Percentiles rank a stretch among this genome's conserved stretches.
Evolutionary conservation across 2,797 vertebrate genomes (phyloP).

Genomic region (Arrhamphus sclerolepis): DNA sequence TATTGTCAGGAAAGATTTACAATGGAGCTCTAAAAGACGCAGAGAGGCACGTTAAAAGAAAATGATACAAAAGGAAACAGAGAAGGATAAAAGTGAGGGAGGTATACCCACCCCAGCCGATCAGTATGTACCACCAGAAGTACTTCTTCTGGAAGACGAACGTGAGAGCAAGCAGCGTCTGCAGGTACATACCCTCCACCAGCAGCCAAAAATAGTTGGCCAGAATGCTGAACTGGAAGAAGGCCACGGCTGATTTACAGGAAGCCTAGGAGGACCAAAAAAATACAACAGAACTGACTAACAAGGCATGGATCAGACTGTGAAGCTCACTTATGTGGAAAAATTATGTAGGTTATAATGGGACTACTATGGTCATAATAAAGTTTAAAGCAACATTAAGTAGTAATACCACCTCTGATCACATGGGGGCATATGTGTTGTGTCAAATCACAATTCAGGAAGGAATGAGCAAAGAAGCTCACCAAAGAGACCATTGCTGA

Average conservation of each 20-base stretch:
- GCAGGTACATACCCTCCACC: conserved; percentile 91
- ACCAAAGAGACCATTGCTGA: too few relatives aligned
- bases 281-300: background rate
- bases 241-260: conserved; percentile 85
- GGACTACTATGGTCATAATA: too few relatives aligned
- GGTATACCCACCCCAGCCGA: conserved; percentile 87
- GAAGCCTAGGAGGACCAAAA: conserved; percentile 64
- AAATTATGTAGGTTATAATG: too few relatives aligned
- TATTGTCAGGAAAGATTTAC: conserved; percentile 6
- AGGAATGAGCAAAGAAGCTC: too few relatives aligned
- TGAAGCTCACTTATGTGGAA: too few relatives aligned
- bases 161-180: conserved; percentile 87
- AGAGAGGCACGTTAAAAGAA: background rate
- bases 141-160: conserved; percentile 88
- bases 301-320: background rate
- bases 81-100: background rate
- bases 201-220: conserved; percentile 91
- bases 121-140: conserved; percentile 89
- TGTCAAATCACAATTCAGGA: too few relatives aligned
- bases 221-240: conserved; percentile 89
- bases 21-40: background rate
- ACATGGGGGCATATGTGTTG: too few relatives aligned
- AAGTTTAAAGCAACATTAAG: too few relatives aligned
- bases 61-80: background rate
- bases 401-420: too few relatives aligned